A percentile compares a stretch with the other conserved stretches of the same genome.
phyloP scores from a whole-genome alignment of 2,113 vertebrate genomes.

The Uria lomvia region DNA sequence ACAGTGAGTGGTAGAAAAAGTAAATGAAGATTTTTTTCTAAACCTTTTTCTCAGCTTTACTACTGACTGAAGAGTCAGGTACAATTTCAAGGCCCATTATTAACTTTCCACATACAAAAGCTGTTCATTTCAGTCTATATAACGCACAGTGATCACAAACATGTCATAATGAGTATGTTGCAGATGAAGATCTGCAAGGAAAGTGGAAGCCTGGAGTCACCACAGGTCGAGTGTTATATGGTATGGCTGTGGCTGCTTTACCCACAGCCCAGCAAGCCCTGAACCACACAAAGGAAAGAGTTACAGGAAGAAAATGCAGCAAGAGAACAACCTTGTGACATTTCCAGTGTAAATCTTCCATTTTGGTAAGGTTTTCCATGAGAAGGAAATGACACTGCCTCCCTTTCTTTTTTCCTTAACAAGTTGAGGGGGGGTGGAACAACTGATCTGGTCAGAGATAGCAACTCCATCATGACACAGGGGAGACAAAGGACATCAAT shows the following conservation, averaged over 20 bases:
- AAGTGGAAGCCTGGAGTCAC: not conserved
- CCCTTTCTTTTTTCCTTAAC: not conserved
- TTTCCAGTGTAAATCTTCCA: not conserved
- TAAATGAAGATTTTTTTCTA: not conserved
- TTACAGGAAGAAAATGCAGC: not conserved
- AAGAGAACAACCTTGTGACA: not conserved
- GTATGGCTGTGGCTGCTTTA: not conserved
- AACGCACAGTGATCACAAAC: not conserved
- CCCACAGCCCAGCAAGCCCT: not conserved
- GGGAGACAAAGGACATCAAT: not conserved
- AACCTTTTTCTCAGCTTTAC: not conserved
- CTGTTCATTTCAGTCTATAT: not conserved
- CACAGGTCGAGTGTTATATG: not conserved
- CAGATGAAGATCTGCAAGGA: not conserved
- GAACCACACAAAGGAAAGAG: not conserved
- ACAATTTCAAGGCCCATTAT: not conserved
- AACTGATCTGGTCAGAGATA: not conserved
- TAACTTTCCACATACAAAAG: not conserved
- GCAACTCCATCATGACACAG: not conserved
- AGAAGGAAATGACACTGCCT: not conserved
- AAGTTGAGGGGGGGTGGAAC: not conserved
- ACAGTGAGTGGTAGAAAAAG: not conserved
- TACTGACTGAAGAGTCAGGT: not conserved
- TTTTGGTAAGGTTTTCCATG: slow-evolving; percentile 4
- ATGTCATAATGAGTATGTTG: not conserved